These are phyloP conservation scores for Malurus alboscapulatus DNA, from an alignment of 2,113 vertebrate genomes.

Conservation along the genomic window DNA sequence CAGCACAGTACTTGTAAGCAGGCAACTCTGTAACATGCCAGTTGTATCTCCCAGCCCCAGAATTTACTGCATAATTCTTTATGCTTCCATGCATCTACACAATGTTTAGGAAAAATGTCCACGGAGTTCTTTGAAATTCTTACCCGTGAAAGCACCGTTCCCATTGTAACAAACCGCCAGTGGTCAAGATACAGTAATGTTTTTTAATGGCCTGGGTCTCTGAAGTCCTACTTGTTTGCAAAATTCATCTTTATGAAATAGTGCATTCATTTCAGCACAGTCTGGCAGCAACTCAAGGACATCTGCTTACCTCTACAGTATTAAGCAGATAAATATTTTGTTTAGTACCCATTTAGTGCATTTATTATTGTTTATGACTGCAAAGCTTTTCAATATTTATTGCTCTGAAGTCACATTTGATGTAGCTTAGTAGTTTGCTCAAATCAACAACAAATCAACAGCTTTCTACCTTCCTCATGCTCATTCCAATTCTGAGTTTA, in stretches of 20 bases:
- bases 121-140: constrained; percentile 10
- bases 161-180: constrained; percentile 23
- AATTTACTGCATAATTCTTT: constrained; percentile 19
- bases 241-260: constrained; percentile 60
- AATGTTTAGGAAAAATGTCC: constrained; percentile 32
- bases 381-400: constrained; percentile 46
- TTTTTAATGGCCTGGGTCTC: constrained; percentile 48
- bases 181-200: constrained; percentile 19
- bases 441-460: constrained; percentile 36
- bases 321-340: constrained; percentile 53
- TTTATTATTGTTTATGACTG: constrained; percentile 25
- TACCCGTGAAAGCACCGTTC: not conserved
- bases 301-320: constrained; percentile 50
- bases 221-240: constrained; percentile 9
- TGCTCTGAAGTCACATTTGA: constrained; percentile 15
- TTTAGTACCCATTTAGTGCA: constrained; percentile 34
- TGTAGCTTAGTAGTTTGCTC: constrained; percentile 27
- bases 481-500: not conserved
- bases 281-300: constrained; percentile 50
- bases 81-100: not conserved
- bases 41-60: not conserved
- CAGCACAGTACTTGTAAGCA: not conserved
- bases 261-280: constrained; percentile 5
- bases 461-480: not conserved
- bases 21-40: not conserved